Conservation (phyloP, 23 tunicate genomes). For the Styela plicata region DNA sequence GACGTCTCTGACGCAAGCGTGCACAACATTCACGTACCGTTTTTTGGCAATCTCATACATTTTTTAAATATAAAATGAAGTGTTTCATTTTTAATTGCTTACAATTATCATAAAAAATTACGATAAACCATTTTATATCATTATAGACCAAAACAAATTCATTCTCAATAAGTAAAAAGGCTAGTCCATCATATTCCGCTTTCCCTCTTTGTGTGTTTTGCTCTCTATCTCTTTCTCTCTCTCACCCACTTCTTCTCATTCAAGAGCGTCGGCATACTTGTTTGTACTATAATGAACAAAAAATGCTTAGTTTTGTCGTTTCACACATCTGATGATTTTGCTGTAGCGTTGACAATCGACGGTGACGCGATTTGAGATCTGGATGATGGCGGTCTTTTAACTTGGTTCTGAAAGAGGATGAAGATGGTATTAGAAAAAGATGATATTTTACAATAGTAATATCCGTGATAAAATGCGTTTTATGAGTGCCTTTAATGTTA, state of each 20-base stretch:
- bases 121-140: not conserved
- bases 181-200: not conserved
- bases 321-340: constrained; percentile 34
- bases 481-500: no score
- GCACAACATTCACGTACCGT: not conserved
- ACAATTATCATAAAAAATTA: not conserved
- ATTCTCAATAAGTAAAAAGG: not conserved
- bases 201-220: no score
- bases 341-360: constrained; percentile 6
- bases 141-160: no score
- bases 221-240: no score
- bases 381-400: not conserved
- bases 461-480: no score
- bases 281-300: not conserved
- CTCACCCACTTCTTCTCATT: no score
- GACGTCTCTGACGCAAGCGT: no score
- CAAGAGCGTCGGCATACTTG: not conserved
- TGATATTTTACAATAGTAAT: no score
- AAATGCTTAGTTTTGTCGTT: not conserved
- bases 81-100: no score
- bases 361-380: constrained; percentile 1
- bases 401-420: not conserved
- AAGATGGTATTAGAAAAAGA: no score
- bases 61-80: no score
- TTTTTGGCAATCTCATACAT: not conserved